Base-by-base conservation (phyloP, 2,888 invertebrate genomes). In the Ophioninae sp. region DNA sequence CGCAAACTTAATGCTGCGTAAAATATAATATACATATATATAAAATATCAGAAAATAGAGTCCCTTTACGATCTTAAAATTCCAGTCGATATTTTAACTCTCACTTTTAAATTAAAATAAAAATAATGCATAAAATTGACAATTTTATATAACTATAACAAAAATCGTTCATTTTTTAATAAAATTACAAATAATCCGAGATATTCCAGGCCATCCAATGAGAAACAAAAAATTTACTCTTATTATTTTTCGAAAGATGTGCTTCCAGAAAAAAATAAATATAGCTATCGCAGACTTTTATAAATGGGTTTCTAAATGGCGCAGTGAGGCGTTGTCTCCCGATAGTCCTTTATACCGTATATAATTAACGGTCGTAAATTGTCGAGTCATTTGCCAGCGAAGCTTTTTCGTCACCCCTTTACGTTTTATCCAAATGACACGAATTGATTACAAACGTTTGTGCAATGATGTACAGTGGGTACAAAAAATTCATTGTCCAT, bases 381-480 rank as follows among this genome's bases (percentile, higher is more conserved):
- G 61, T 65, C 44, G 39, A 59, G 74, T 77, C 22, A 73, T 83
- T 80, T 80, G 80, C 64, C 80, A 80, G 74, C 71, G 78, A 78
- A 74, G 80, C 77, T 64, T 69, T 68, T 64, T 64, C 6, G 41
- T 72, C 67, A 10, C 67, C 56, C 51, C 71, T 56, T 56, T 20
- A 20, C 37, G 68, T 17, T 56, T 76, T 20, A 39, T 61, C 41
- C 73, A 58, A 22, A 63, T 20, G 41, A 73, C 56, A 65, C 0
- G 37, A 76, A 59, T 61, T 13, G 75, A 51, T 65, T 30, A 65
- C 20, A 58, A 30, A 13, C 22, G 56, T 37, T 22, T 22, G 30
- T 6, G 20, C 37, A 56, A 65, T 39, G 39, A 64, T 67, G 56
- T 13, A 0, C 5, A 51, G 13, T 5, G 17, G 13, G 17, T 17